phyloP scores from a whole-genome alignment of 2,797 vertebrate genomes.

The Myiothlypis coronata region DNA sequence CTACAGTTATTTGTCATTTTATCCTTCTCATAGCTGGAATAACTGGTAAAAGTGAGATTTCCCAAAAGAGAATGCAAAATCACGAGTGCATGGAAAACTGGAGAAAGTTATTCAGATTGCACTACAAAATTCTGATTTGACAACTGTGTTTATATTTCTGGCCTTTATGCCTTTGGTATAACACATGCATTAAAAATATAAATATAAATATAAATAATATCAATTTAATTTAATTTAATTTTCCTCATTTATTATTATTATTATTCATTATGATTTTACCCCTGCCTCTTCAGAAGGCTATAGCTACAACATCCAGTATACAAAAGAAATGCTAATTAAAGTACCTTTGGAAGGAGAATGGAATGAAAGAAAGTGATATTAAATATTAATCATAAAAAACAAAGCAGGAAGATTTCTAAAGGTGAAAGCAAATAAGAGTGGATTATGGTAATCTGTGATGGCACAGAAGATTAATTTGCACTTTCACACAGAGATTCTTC shows the following conservation, averaged over 20 bases:
- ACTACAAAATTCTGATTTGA: neutral
- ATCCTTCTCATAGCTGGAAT: neutral
- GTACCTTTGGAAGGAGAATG: neutral
- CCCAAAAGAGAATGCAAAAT: neutral
- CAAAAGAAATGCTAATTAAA: conserved; percentile 39
- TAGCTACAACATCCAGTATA: neutral
- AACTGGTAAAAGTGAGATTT: neutral
- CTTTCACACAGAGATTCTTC: neutral
- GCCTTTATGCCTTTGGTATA: neutral
- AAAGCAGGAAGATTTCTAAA: neutral
- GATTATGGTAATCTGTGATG: neutral
- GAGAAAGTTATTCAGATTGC: neutral
- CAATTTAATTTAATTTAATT: neutral
- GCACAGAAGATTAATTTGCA: neutral
- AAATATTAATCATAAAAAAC: conserved; percentile 16
- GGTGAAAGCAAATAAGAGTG: neutral
- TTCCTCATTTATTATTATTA: neutral
- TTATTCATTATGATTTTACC: neutral
- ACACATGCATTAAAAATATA: neutral
- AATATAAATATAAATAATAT: neutral
- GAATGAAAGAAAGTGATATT: neutral
- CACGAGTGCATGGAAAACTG: neutral
- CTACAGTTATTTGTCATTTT: neutral
- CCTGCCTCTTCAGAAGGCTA: neutral
- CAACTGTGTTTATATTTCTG: neutral